Evolutionary conservation across 2,888 invertebrate genomes (phyloP).

Genomic region (Cataglyphis livida): DNA sequence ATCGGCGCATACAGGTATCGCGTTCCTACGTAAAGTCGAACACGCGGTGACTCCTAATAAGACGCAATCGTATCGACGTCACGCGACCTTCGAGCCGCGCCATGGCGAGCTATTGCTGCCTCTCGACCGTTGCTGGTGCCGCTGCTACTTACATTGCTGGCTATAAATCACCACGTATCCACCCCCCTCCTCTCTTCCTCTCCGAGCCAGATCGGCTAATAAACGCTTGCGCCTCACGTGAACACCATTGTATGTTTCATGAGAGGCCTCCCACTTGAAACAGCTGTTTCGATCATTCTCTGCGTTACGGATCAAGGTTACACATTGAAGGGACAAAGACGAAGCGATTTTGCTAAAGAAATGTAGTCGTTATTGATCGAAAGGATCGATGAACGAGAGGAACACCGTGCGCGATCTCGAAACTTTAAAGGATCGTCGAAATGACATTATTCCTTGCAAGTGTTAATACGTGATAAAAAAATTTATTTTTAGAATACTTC

Average conservation of each 20-base stretch:
- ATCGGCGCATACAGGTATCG: constrained; percentile 69
- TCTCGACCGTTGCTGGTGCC: constrained; percentile 26
- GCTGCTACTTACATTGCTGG: constrained; percentile 36
- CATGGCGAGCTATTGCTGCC: constrained; percentile 22
- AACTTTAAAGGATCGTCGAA: not conserved
- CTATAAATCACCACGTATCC: constrained; percentile 47
- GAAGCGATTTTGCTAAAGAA: constrained; percentile 51
- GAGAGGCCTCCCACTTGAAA: constrained; percentile 67
- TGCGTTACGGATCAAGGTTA: constrained; percentile 69
- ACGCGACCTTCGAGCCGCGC: constrained; percentile 77
- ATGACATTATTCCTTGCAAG: not conserved
- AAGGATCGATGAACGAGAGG: constrained; percentile 20
- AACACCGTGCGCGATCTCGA: not conserved
- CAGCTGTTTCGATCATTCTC: constrained; percentile 76
- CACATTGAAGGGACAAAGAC: constrained; percentile 62
- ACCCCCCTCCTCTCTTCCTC: not conserved
- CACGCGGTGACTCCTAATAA: constrained; percentile 65
- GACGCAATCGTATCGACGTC: constrained; percentile 73
- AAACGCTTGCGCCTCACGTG: constrained; percentile 73
- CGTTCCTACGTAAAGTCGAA: constrained; percentile 77
- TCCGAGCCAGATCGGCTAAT: constrained; percentile 62
- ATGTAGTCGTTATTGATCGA: constrained; percentile 46
- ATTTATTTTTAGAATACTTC: not conserved
- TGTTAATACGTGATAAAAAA: not conserved
- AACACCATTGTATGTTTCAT: constrained; percentile 73